Evolutionary conservation across 2,888 invertebrate species (phyloP).

Genomic region (Julus scandinavius): DNA sequence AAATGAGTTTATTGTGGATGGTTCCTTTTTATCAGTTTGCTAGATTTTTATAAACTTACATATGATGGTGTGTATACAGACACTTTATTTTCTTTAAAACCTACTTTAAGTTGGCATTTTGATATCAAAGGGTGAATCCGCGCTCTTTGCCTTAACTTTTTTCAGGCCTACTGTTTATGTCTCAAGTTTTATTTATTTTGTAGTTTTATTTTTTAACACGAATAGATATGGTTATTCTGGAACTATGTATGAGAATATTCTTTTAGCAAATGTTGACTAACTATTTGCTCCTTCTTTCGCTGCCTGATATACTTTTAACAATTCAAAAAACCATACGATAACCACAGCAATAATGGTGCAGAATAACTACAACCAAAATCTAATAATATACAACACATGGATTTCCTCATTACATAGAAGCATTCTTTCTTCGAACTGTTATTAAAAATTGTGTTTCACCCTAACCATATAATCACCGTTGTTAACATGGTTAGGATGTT

Average conservation of each 20-base stretch:
- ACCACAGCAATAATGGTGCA: background rate
- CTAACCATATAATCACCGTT: too few species aligned
- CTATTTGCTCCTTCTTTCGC: background rate
- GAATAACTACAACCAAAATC: background rate
- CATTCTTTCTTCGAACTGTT: too few species aligned
- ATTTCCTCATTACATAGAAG: too few species aligned
- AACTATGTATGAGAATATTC: background rate
- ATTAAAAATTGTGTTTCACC: too few species aligned
- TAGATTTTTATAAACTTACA: conserved; percentile 38
- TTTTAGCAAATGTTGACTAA: conserved; percentile 19
- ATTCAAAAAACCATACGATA: background rate
- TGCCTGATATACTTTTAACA: background rate
- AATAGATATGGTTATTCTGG: background rate
- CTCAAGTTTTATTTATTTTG: conserved; percentile 25
- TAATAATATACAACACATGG: too few species aligned
- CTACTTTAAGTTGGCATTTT: conserved; percentile 32
- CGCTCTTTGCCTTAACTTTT: background rate
- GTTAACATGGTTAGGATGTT: too few species aligned
- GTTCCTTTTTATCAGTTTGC: conserved; percentile 34
- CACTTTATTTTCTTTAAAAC: conserved; percentile 40
- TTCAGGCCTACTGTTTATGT: conserved; percentile 25
- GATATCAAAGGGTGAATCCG: conserved; percentile 46
- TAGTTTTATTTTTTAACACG: background rate
- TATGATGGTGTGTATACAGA: conserved; percentile 19
- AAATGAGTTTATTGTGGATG: conserved; percentile 35